These are phyloP conservation scores for Eretmocerus hayati DNA, from an alignment of 2,888 invertebrate species.

Conservation along the genomic window DNA sequence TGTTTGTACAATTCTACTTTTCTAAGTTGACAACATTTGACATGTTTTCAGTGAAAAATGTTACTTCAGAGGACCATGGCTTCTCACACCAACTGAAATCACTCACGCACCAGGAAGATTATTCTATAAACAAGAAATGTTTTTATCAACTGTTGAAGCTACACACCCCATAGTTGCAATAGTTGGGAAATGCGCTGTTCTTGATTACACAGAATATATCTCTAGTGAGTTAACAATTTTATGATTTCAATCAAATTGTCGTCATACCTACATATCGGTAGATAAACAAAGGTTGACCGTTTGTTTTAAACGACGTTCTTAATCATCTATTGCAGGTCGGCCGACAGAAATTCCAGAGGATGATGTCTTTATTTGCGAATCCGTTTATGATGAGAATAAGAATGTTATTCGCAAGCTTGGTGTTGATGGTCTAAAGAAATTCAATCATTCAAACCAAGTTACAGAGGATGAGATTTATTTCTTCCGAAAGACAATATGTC, in stretches of 20 bases:
- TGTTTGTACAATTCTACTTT: too few relatives aligned
- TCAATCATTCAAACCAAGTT: constrained; percentile 72
- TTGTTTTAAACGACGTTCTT: too few relatives aligned
- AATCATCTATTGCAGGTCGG: constrained; percentile 70
- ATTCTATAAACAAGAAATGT: constrained; percentile 90
- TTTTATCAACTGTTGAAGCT: constrained; percentile 85
- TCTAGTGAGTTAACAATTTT: constrained; percentile 57
- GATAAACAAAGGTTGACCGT: too few relatives aligned
- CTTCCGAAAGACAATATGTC: constrained; percentile 65
- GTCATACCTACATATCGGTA: too few relatives aligned
- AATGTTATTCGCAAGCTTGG: constrained; percentile 67
- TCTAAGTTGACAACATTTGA: constrained; percentile 1
- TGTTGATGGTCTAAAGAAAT: constrained; percentile 68
- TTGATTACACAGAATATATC: constrained; percentile 85
- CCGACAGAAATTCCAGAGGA: constrained; percentile 89
- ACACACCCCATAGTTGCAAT: constrained; percentile 86
- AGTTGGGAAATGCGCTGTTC: constrained; percentile 83
- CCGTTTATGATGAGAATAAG: constrained; percentile 82
- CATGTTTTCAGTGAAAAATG: constrained; percentile 66
- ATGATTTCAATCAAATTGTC: background rate
- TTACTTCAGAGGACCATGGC: constrained; percentile 90
- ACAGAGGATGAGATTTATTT: constrained; percentile 89
- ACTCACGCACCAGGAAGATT: constrained; percentile 70
- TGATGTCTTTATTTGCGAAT: constrained; percentile 90
- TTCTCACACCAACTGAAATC: constrained; percentile 82